These are phyloP conservation scores for Phymanthus crucifer DNA, from an alignment of 92 coral and sea anemone genomes.

Conservation along the genomic window DNA sequence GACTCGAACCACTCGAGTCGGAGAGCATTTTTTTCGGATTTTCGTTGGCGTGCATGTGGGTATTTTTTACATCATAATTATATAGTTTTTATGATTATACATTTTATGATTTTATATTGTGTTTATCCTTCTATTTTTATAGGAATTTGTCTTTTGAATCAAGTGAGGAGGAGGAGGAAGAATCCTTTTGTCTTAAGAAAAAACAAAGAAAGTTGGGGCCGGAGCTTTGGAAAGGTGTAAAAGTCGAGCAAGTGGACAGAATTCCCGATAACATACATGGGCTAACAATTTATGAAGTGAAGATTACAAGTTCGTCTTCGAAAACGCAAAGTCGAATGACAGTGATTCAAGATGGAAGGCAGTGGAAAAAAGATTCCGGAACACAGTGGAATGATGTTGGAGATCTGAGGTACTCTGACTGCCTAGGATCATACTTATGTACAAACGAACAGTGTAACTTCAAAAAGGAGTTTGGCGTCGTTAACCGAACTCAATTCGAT, in stretches of 20 bases:
- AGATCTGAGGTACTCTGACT: conserved; percentile 25
- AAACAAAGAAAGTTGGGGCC: neutral
- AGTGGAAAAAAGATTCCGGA: conserved; percentile 28
- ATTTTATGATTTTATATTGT: too few relatives aligned
- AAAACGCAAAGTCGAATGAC: conserved; percentile 17
- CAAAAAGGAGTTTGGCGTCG: conserved; percentile 14
- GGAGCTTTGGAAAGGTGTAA: neutral
- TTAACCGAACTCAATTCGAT: conserved; percentile 22
- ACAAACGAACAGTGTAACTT: neutral
- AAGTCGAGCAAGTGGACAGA: conserved; percentile 20
- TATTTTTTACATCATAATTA: too few relatives aligned
- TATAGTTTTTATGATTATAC: too few relatives aligned
- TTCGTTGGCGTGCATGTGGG: too few relatives aligned
- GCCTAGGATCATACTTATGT: neutral
- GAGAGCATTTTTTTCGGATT: too few relatives aligned
- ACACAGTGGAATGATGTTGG: conserved; percentile 26
- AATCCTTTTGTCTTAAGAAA: neutral
- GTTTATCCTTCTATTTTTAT: neutral
- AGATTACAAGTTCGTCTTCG: conserved; percentile 15
- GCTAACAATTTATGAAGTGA: conserved; percentile 7
- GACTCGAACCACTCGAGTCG: too few relatives aligned
- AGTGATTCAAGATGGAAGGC: conserved; percentile 21
- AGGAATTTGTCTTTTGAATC: conserved; percentile 1
- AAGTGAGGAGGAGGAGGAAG: conserved; percentile 1
- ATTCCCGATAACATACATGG: conserved; percentile 13